Evolutionary conservation across 2,888 invertebrate genomes (phyloP).

Genomic region (Hypomecis atomaria): DNA sequence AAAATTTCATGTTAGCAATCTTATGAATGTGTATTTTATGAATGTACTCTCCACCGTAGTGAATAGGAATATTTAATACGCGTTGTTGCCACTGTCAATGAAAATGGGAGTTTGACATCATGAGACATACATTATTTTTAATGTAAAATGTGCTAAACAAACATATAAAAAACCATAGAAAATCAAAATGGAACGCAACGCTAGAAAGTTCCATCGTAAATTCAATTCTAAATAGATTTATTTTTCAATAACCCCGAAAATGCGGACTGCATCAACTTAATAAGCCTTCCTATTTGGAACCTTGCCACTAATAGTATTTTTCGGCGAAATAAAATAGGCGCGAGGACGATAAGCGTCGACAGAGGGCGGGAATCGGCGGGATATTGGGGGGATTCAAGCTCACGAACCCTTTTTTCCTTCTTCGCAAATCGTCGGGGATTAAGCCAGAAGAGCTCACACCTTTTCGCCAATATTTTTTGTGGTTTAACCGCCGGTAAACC

Average conservation of each 20-base stretch:
- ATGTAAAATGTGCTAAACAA: no score
- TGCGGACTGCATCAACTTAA: conserved; percentile 35
- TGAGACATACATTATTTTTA: no score
- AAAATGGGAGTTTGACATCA: no score
- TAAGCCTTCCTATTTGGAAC: conserved; percentile 58
- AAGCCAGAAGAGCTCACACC: conserved; percentile 76
- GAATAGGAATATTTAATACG: not conserved
- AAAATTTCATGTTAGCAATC: conserved; percentile 22
- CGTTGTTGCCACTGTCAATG: not conserved
- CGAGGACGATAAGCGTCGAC: conserved; percentile 67
- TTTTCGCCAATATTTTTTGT: conserved; percentile 78
- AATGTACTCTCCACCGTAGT: not conserved
- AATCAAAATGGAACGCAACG: no score
- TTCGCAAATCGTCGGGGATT: conserved; percentile 82
- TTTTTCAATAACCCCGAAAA: conserved; percentile 14
- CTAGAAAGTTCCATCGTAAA: not conserved
- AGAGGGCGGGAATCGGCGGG: conserved; percentile 55
- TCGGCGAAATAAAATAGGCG: conserved; percentile 72
- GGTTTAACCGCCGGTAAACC: conserved; percentile 70
- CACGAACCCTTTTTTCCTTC: conserved; percentile 79
- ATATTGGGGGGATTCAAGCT: conserved; percentile 65
- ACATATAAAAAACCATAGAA: no score
- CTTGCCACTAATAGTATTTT: conserved; percentile 63
- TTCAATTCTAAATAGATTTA: not conserved
- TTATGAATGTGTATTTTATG: conserved; percentile 6